Conservation (phyloP, 2,888 invertebrate genomes). For the Vesta saturnalis region DNA sequence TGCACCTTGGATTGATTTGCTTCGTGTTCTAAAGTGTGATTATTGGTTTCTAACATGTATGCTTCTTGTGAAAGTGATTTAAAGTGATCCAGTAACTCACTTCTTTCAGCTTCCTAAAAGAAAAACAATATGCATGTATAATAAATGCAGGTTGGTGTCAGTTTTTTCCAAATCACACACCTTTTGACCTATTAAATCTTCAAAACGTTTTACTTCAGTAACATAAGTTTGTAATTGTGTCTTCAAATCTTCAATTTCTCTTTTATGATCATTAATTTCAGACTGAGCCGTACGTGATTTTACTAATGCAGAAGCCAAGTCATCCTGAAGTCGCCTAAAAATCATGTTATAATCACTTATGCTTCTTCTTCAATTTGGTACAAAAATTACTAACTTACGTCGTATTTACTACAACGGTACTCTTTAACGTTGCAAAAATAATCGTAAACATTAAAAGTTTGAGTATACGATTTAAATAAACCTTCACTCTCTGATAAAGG, state of each 20-base stretch:
- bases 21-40: conserved; percentile 81
- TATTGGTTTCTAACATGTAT: conserved; percentile 78
- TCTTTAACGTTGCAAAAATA: too few species aligned
- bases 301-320: conserved; percentile 71
- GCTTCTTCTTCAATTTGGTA: too few species aligned
- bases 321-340: conserved; percentile 77
- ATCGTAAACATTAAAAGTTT: too few species aligned
- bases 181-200: conserved; percentile 78
- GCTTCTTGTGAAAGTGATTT: conserved; percentile 81
- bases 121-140: conserved; percentile 4
- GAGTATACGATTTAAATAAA: too few species aligned
- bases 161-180: too few species aligned
- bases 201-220: conserved; percentile 80
- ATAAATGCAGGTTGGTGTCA: conserved; percentile 21
- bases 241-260: conserved; percentile 79
- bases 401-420: too few species aligned
- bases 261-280: conserved; percentile 74
- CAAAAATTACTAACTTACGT: too few species aligned
- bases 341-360: too few species aligned
- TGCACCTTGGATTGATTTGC: conserved; percentile 74
- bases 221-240: conserved; percentile 84
- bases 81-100: conserved; percentile 83
- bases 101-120: conserved; percentile 77
- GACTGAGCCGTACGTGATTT: conserved; percentile 71
- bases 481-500: too few species aligned